Evolutionary conservation across 30 jellyfish, hydroid and myxozoan species (phyloP).

Genomic region (Morbakka virulenta): DNA sequence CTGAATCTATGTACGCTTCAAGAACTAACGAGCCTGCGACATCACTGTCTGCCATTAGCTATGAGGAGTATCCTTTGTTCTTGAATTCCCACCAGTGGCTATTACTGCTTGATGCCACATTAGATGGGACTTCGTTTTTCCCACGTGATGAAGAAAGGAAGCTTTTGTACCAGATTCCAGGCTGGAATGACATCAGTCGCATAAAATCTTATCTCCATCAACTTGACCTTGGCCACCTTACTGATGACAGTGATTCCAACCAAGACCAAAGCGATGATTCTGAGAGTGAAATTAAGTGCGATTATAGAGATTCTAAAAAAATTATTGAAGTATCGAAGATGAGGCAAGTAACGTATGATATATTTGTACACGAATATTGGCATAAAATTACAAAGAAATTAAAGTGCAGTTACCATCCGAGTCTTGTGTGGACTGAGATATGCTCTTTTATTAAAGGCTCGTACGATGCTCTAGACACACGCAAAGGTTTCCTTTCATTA

Average conservation of each 20-base stretch:
- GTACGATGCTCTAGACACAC: conserved; percentile 46
- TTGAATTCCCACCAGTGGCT: conserved; percentile 66
- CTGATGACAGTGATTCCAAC: conserved; percentile 42
- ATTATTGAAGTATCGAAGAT: neutral
- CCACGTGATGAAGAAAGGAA: conserved; percentile 57
- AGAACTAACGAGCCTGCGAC: neutral
- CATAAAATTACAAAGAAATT: conserved; percentile 48
- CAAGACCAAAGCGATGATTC: neutral
- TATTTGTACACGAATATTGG: conserved; percentile 67
- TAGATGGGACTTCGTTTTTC: conserved; percentile 70
- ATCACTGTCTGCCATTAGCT: conserved; percentile 1
- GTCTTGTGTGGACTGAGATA: conserved; percentile 88
- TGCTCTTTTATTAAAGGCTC: conserved; percentile 86
- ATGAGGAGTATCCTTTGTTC: conserved; percentile 61
- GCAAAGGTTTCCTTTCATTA: conserved; percentile 43
- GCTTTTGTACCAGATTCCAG: conserved; percentile 52
- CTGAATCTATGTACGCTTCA: neutral
- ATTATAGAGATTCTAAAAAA: neutral
- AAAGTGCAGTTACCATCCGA: conserved; percentile 55
- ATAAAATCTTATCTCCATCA: conserved; percentile 50
- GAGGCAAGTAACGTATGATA: conserved; percentile 66
- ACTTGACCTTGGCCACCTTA: conserved; percentile 47
- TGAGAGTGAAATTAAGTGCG: conserved; percentile 14
- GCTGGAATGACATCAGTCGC: conserved; percentile 77
- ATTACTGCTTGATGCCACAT: conserved; percentile 65